Conservation (phyloP, 2,113 vertebrate genomes). For the Microcebus tavaratra region DNA sequence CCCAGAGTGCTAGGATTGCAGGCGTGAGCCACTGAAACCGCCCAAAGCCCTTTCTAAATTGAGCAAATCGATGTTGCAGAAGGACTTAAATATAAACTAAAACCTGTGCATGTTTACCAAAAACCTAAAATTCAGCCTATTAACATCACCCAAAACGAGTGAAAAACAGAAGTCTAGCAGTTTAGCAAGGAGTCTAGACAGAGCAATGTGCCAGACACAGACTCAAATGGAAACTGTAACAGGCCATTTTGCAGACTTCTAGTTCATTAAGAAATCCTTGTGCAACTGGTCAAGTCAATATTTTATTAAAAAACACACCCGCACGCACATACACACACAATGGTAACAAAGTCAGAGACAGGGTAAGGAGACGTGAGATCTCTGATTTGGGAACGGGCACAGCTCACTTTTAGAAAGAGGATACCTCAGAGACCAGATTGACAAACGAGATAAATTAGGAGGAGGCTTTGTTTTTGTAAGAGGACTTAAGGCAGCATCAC, state of each 20-base stretch:
- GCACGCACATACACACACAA: neutral
- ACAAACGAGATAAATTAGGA: neutral
- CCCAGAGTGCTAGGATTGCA: too few species aligned
- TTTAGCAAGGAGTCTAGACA: neutral
- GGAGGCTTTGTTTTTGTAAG: neutral
- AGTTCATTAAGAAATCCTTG: neutral
- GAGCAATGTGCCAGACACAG: neutral
- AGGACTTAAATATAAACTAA: neutral
- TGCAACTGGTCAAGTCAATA: neutral
- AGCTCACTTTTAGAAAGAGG: neutral
- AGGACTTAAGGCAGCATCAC: neutral
- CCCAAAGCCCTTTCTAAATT: neutral
- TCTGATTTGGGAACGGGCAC: neutral
- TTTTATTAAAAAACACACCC: constrained; percentile 66
- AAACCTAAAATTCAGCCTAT: neutral
- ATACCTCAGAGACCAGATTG: neutral
- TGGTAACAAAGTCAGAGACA: neutral
- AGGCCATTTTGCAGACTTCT: neutral
- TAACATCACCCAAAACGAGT: neutral
- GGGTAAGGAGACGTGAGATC: neutral
- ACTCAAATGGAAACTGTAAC: neutral
- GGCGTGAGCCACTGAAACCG: too few species aligned
- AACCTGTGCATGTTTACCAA: neutral
- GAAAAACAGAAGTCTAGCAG: neutral
- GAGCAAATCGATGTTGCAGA: neutral